These are phyloP conservation scores for Oenanthe melanoleuca DNA, from an alignment of 2,113 vertebrate genomes.

Conservation along the genomic window DNA sequence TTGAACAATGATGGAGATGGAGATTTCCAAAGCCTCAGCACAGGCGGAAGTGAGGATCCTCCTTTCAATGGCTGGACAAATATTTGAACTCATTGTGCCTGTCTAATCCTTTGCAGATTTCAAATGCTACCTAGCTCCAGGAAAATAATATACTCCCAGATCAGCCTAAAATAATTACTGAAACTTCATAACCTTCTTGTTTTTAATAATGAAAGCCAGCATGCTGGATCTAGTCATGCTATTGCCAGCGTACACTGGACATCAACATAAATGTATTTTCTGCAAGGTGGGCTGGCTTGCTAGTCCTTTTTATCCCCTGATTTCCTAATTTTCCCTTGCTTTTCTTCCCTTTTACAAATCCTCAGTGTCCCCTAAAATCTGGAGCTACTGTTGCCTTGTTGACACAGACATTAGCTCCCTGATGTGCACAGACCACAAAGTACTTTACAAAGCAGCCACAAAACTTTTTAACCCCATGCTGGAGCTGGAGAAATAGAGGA, in stretches of 20 bases:
- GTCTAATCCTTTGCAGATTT: constrained; percentile 24
- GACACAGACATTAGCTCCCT: neutral
- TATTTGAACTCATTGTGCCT: constrained; percentile 35
- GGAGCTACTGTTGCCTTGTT: neutral
- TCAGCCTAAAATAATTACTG: neutral
- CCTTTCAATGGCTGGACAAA: constrained; percentile 45
- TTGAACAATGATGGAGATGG: constrained; percentile 5
- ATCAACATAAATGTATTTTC: neutral
- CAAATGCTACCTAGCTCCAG: constrained; percentile 10
- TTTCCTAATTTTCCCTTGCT: neutral
- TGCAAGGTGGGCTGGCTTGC: neutral
- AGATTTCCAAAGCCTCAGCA: constrained; percentile 1
- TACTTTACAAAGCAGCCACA: neutral
- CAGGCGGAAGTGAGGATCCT: constrained; percentile 25
- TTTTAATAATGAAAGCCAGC: neutral
- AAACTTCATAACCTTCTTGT: neutral
- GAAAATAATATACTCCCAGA: neutral
- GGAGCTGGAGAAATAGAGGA: neutral
- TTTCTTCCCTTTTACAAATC: neutral
- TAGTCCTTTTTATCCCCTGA: neutral
- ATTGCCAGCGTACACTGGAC: neutral
- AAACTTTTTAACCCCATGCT: neutral
- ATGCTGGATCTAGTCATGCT: neutral
- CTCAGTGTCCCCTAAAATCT: neutral
- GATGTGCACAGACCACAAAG: neutral